Conservation (phyloP, 2,113 vertebrate species). For the Eclectus roratus region DNA sequence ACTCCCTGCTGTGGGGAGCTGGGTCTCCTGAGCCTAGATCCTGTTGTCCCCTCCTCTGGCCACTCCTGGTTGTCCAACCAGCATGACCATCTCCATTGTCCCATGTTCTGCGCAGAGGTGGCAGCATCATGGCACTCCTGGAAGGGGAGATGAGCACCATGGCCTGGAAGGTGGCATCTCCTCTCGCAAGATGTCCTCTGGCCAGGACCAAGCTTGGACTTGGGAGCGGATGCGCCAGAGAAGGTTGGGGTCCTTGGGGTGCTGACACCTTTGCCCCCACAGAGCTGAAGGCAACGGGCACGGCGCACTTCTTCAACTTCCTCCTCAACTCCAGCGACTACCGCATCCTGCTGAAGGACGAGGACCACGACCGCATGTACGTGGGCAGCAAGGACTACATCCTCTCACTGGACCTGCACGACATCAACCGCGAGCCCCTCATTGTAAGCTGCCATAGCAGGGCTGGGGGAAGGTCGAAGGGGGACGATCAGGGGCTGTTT, state of each 20-base stretch:
- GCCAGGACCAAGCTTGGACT: background rate
- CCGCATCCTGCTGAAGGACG: conserved; percentile 94
- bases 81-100: background rate
- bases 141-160: background rate
- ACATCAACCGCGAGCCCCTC: conserved; percentile 98
- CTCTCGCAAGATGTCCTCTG: background rate
- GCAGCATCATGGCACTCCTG: background rate
- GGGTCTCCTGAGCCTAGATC: background rate
- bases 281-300: conserved; percentile 94
- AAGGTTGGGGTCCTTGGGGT: fast-evolving
- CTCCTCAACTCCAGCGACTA: conserved; percentile 96
- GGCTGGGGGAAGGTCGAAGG: background rate
- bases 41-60: background rate
- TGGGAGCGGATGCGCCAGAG: background rate
- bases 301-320: conserved; percentile 95
- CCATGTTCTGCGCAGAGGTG: background rate
- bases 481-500: fast-evolving
- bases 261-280: background rate
- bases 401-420: conserved; percentile 94
- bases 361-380: conserved; percentile 99
- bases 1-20: background rate
- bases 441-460: conserved; percentile 78
- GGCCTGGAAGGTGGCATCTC: background rate
- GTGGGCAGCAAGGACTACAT: conserved; percentile 98
- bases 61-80: background rate